Evolutionary conservation across 2,888 invertebrate genomes (phyloP).

Genomic region (Boloria euphrosyne): DNA sequence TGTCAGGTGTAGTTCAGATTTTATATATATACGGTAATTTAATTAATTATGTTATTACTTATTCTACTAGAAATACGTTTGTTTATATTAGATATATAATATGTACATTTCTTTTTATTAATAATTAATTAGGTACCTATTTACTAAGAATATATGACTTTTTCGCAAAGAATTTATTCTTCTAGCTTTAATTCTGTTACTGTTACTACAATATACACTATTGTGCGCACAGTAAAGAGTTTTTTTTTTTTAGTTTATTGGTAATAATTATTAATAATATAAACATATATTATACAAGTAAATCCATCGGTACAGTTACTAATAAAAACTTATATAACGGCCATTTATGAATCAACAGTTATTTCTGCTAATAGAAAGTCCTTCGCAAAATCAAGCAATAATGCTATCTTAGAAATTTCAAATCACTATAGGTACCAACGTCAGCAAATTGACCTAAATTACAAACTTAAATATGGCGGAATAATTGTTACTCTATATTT

Average conservation of each 20-base stretch:
- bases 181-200: too few relatives aligned
- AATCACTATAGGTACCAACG: not conserved
- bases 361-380: conserved; percentile 35
- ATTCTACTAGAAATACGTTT: too few relatives aligned
- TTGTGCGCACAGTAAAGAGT: too few relatives aligned
- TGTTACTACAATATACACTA: too few relatives aligned
- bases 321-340: conserved; percentile 8
- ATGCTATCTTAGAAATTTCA: conserved; percentile 5
- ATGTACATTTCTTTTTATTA: too few relatives aligned
- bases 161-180: too few relatives aligned
- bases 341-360: conserved; percentile 20
- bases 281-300: not conserved
- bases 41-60: conserved; percentile 1
- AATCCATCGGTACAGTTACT: not conserved
- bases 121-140: too few relatives aligned
- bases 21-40: conserved; percentile 14
- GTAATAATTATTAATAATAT: not conserved
- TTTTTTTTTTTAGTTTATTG: too few relatives aligned
- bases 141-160: too few relatives aligned
- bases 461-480: too few relatives aligned
- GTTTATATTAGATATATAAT: too few relatives aligned
- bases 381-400: conserved; percentile 20
- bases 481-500: too few relatives aligned
- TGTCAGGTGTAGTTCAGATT: conserved; percentile 3
- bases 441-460: not conserved